Evolutionary conservation across 2,888 invertebrate species (phyloP).

Genomic region (Petrolisthes manimaculis): DNA sequence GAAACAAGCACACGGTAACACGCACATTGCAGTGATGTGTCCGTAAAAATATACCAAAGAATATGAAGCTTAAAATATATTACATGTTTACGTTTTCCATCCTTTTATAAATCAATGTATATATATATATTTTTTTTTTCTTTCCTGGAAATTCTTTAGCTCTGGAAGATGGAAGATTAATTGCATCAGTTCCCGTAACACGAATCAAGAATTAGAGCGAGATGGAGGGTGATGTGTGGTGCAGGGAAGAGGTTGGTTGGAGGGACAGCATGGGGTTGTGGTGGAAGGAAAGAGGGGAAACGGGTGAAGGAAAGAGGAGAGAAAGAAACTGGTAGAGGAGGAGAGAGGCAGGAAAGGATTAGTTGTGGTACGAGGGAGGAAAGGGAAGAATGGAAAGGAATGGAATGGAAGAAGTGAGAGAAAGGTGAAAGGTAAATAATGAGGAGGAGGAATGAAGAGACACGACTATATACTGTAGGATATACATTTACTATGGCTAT

Average conservation of each 20-base stretch:
- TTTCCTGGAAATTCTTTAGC: no score
- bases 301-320: background rate
- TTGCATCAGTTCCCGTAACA: background rate
- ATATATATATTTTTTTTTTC: no score
- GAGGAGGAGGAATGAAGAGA: background rate
- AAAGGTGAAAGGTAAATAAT: background rate
- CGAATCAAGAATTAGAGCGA: background rate
- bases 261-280: background rate
- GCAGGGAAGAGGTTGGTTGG: background rate
- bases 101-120: no score
- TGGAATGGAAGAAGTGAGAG: background rate
- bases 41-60: no score
- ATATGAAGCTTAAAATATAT: no score
- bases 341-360: background rate
- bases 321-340: background rate
- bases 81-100: no score
- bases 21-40: no score
- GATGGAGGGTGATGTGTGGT: background rate
- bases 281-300: background rate
- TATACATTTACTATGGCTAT: no score
- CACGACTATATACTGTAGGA: no score
- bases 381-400: background rate
- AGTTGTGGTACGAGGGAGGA: background rate
- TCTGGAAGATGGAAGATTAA: background rate
- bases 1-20: background rate